Evolutionary conservation across 2,113 vertebrate species (phyloP).

Genomic region (Origma solitaria): DNA sequence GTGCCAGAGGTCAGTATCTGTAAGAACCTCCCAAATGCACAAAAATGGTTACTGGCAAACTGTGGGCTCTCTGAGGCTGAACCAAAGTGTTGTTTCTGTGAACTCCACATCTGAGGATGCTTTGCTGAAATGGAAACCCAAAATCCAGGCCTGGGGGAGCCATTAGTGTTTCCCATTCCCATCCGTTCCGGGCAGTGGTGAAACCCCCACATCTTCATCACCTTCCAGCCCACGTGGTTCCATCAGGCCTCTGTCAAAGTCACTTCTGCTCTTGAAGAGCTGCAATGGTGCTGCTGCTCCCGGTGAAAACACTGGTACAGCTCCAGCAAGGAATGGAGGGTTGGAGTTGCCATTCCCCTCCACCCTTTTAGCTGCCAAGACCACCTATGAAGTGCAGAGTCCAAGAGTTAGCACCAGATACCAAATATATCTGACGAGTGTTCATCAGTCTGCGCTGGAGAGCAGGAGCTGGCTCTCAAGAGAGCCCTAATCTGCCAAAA

Average conservation of each 20-base stretch:
- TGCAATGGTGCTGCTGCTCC: neutral
- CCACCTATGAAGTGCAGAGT: slow-evolving; percentile 13
- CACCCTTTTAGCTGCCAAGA: neutral
- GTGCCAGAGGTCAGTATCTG: neutral
- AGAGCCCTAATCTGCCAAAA: slow-evolving; percentile 12
- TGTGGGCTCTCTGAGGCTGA: neutral
- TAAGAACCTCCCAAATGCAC: neutral
- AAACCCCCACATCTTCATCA: rapidly evolving
- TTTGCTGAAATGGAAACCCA: neutral
- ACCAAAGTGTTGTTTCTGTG: neutral
- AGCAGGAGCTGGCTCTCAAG: slow-evolving; percentile 11
- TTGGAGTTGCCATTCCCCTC: neutral
- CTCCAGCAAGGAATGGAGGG: neutral
- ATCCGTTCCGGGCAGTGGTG: neutral
- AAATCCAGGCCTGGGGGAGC: neutral
- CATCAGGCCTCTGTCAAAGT: neutral
- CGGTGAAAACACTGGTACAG: neutral
- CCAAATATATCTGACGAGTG: neutral
- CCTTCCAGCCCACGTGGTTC: neutral
- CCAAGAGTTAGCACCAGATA: neutral
- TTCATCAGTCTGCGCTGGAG: neutral
- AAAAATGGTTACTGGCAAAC: neutral
- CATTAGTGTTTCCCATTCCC: neutral
- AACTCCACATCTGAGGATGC: neutral
- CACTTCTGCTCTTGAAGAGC: neutral